Conservation (phyloP, 2,113 vertebrate genomes). For the Psammodynastes pulverulentus region DNA sequence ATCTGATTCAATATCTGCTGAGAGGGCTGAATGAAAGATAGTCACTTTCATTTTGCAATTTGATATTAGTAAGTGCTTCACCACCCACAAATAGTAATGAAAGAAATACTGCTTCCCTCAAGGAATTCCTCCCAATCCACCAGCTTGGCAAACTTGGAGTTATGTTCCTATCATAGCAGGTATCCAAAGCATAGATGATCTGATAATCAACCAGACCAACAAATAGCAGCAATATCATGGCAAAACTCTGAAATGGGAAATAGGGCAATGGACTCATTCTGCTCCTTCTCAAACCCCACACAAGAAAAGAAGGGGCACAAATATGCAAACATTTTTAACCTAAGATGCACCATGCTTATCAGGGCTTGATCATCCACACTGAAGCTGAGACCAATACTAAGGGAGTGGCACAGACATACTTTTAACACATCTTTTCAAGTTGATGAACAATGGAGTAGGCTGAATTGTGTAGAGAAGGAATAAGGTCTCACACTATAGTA, state of each 20-base stretch:
- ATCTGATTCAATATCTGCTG: slow-evolving; percentile 17
- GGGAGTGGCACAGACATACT: neutral
- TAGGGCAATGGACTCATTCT: neutral
- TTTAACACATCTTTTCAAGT: neutral
- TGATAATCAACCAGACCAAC: neutral
- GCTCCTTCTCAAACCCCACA: neutral
- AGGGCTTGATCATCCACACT: neutral
- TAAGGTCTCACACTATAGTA: neutral
- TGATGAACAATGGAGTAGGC: neutral
- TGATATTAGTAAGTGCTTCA: neutral
- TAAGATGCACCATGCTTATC: neutral
- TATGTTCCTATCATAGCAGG: neutral
- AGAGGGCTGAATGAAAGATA: neutral
- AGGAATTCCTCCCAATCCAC: neutral
- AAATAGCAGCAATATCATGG: neutral
- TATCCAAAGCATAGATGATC: neutral
- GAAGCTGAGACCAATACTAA: neutral
- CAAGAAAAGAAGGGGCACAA: neutral
- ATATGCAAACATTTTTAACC: neutral
- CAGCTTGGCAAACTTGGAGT: neutral
- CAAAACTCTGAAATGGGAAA: neutral
- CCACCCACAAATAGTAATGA: neutral
- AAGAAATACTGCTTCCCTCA: neutral
- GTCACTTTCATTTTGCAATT: neutral
- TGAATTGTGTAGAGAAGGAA: neutral